Evolutionary conservation across 2,797 vertebrate species (phyloP).

Genomic region (Melanotaenia maccullochi): DNA sequence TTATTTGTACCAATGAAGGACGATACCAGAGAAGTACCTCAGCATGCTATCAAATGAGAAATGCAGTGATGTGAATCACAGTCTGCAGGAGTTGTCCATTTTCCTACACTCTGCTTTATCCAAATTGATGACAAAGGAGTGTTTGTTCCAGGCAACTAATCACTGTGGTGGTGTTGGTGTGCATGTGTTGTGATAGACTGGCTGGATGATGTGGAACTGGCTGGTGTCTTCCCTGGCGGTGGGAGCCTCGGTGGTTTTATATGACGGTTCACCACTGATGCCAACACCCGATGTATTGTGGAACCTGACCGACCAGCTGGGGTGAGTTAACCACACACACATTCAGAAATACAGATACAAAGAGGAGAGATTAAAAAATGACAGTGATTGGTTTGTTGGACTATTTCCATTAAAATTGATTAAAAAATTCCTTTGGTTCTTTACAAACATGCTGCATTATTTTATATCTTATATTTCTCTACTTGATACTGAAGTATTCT

Average conservation of each 20-base stretch:
- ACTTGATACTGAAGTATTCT: too few species aligned
- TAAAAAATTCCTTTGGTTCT: background rate
- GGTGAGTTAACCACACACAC: conserved; percentile 78
- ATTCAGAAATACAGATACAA: background rate
- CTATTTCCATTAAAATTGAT: background rate
- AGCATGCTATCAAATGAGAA: conserved; percentile 30
- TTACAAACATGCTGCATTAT: conserved; percentile 4
- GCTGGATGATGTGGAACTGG: conserved; percentile 99
- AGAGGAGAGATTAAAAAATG: background rate
- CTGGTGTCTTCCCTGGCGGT: conserved; percentile 90
- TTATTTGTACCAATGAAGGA: conserved; percentile 5
- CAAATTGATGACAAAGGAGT: conserved; percentile 39
- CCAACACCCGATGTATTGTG: conserved; percentile 92
- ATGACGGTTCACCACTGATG: conserved; percentile 95
- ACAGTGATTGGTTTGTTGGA: background rate
- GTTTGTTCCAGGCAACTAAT: conserved; percentile 54
- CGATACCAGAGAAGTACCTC: conserved; percentile 20
- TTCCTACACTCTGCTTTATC: conserved; percentile 26
- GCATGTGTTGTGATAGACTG: conserved; percentile 80
- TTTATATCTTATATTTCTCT: too few species aligned
- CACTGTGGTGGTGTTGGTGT: conserved; percentile 14
- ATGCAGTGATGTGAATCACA: conserved; percentile 31
- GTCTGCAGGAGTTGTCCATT: conserved; percentile 36
- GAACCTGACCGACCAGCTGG: conserved; percentile 93
- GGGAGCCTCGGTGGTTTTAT: conserved; percentile 92